Conservation (phyloP, 2,797 vertebrate genomes). For the Malurus leucopterus region DNA sequence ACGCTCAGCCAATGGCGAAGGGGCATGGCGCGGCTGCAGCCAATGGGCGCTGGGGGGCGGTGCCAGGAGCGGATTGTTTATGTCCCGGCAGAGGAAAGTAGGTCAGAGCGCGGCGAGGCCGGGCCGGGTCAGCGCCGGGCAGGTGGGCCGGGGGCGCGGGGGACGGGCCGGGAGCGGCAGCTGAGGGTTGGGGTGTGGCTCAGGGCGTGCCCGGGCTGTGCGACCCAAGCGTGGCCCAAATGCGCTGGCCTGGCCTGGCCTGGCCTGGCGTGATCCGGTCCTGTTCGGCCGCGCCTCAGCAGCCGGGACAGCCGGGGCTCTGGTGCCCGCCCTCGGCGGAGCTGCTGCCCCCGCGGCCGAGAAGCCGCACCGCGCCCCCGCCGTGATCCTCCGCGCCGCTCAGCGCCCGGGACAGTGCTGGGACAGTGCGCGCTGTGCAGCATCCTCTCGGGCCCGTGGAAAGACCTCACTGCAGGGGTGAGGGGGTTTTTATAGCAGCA, state of each 20-base stretch:
- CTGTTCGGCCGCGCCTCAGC: background rate
- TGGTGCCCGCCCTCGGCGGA: too few relatives aligned
- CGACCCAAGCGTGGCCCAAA: background rate
- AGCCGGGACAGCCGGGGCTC: background rate
- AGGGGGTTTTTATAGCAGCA: background rate
- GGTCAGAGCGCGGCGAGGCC: constrained; percentile 26
- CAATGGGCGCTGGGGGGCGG: constrained; percentile 9
- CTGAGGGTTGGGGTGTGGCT: background rate
- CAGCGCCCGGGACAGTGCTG: background rate
- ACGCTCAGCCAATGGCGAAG: rapidly evolving
- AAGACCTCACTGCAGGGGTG: background rate
- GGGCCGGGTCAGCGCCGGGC: background rate
- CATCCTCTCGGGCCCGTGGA: background rate
- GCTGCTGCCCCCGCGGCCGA: background rate
- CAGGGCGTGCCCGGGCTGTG: background rate
- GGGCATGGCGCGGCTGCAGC: rapidly evolving
- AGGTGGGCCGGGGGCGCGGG: background rate
- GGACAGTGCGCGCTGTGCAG: background rate
- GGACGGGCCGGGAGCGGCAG: rapidly evolving
- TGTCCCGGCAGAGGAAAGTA: constrained; percentile 53
- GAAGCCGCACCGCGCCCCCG: too few relatives aligned
- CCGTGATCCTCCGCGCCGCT: too few relatives aligned
- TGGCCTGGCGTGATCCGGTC: too few relatives aligned
- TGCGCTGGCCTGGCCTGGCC: background rate
- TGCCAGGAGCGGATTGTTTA: constrained; percentile 61